phyloP scores from a whole-genome alignment of 2,888 invertebrate genomes.

The Zele albiditarsus region DNA sequence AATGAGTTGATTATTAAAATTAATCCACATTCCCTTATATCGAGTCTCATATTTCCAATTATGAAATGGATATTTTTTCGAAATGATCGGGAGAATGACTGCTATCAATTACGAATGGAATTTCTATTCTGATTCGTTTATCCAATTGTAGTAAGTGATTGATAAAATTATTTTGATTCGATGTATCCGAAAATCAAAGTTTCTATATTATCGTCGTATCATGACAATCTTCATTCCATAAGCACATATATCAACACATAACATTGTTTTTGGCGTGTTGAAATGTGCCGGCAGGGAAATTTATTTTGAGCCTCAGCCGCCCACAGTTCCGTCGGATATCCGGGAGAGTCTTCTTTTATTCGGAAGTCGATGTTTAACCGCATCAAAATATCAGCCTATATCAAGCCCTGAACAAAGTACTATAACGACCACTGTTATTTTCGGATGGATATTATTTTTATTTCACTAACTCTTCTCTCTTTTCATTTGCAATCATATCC shows the following conservation, averaged over 20 bases:
- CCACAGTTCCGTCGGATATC: constrained; percentile 62
- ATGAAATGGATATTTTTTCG: too few relatives aligned
- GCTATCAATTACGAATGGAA: too few relatives aligned
- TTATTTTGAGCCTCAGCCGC: constrained; percentile 64
- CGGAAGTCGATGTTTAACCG: constrained; percentile 65
- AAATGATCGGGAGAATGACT: too few relatives aligned
- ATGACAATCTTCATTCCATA: background rate
- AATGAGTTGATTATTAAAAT: too few relatives aligned
- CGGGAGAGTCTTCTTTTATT: constrained; percentile 52
- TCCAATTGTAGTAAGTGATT: too few relatives aligned
- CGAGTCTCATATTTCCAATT: too few relatives aligned
- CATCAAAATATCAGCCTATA: constrained; percentile 50
- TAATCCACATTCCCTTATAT: too few relatives aligned
- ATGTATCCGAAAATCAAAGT: too few relatives aligned
- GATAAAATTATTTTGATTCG: too few relatives aligned
- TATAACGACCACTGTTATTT: background rate
- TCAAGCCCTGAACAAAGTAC: background rate
- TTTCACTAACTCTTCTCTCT: background rate
- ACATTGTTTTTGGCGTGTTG: background rate
- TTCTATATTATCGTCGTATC: too few relatives aligned
- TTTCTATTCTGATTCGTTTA: too few relatives aligned
- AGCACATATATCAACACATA: constrained; percentile 25
- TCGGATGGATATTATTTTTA: background rate
- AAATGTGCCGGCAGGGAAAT: constrained; percentile 43
- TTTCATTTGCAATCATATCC: background rate